Conservation (phyloP, 2,113 vertebrate species). For the Pardalotus punctatus region DNA sequence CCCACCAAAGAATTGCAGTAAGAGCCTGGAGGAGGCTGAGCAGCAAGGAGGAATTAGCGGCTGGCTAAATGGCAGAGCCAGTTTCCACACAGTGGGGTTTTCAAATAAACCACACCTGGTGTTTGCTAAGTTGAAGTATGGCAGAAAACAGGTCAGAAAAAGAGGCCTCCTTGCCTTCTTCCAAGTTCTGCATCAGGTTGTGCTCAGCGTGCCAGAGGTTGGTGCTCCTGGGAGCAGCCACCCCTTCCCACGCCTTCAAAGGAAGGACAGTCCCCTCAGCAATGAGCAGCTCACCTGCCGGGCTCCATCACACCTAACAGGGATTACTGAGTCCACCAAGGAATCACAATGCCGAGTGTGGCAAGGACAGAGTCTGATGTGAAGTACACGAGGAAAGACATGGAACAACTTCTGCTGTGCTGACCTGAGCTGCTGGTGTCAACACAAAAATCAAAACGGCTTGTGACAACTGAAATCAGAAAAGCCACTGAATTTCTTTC, state of each 20-base stretch:
- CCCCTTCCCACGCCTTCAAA: rapidly evolving
- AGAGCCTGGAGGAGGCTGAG: background rate
- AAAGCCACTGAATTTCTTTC: background rate
- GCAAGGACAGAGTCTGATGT: rapidly evolving
- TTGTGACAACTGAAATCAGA: background rate
- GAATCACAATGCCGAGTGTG: background rate
- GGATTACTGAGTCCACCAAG: background rate
- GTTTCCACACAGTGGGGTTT: background rate
- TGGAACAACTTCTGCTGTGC: background rate
- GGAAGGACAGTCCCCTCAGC: rapidly evolving
- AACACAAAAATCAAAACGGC: background rate
- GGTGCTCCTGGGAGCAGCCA: rapidly evolving
- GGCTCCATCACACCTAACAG: rapidly evolving
- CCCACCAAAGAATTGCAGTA: background rate
- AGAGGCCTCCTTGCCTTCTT: background rate
- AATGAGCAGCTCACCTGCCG: background rate
- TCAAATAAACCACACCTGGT: background rate
- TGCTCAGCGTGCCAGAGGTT: rapidly evolving
- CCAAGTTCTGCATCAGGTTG: background rate
- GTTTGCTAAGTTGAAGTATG: background rate
- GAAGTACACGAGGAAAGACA: background rate
- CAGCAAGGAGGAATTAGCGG: background rate
- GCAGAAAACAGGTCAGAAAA: background rate
- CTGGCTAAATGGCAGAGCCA: background rate
- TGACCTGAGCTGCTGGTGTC: background rate